Percentiles rank a stretch among this genome's conserved stretches.
Evolutionary conservation across 2,797 vertebrate species (phyloP).

Genomic region (Micropoecilia bifurca): DNA sequence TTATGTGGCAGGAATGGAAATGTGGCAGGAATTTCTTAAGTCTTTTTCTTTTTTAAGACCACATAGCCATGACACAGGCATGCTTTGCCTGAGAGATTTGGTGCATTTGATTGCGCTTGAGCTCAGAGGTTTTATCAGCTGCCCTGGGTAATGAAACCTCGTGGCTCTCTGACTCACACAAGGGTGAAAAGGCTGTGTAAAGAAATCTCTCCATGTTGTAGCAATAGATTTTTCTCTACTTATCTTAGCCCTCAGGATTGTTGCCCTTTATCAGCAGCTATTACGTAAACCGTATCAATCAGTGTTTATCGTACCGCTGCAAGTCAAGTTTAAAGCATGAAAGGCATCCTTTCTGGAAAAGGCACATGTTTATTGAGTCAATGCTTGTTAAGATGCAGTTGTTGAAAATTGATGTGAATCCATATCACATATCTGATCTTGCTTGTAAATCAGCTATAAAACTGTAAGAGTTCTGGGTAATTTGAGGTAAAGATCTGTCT

Average conservation of each 20-base stretch:
- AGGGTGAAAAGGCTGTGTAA: constrained; percentile 48
- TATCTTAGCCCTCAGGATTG: constrained; percentile 49
- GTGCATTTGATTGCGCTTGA: constrained; percentile 49
- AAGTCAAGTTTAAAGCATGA: constrained; percentile 20
- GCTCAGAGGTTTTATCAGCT: constrained; percentile 54
- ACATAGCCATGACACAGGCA: constrained; percentile 10
- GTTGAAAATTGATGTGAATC: not conserved
- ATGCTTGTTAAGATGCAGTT: not conserved
- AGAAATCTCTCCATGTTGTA: constrained; percentile 54
- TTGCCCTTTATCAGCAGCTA: constrained; percentile 55
- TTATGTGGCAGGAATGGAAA: not conserved
- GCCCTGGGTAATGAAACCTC: constrained; percentile 56
- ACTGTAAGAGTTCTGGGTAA: not conserved
- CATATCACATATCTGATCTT: not conserved
- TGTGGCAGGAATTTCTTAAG: not conserved
- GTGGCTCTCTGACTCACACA: constrained; percentile 37
- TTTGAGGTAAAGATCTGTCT: not conserved
- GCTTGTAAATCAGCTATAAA: not conserved
- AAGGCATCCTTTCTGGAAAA: constrained; percentile 8
- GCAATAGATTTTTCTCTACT: constrained; percentile 53
- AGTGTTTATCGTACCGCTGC: constrained; percentile 15
- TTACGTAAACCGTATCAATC: constrained; percentile 53
- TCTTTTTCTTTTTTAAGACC: not conserved
- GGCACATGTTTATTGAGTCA: not conserved
- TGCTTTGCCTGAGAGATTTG: constrained; percentile 32